Base-by-base conservation (phyloP, 2,888 invertebrate genomes). In the Lithophane socia region DNA sequence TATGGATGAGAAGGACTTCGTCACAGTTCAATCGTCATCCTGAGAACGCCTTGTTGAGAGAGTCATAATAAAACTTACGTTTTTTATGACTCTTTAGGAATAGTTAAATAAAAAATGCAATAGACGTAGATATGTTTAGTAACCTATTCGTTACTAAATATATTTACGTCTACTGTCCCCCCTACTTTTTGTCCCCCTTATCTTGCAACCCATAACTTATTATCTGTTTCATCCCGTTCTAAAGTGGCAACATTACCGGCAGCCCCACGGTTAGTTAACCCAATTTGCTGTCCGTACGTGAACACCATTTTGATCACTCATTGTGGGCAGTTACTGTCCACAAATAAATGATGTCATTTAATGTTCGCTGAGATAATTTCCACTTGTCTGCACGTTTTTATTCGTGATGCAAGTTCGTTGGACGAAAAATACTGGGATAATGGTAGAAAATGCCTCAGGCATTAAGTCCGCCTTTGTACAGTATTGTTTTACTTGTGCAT, bases 241-340 rank as follows among this genome's bases (percentile, higher is more conserved):
- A 87, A 87, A 72, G 63, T 44, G 66, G 10, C 21, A 44, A 81
- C 86, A 75, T 78, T 56, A 79, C 18, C 67, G 58, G 24, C 77
- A 82, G 61, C 52, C 29, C 66, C 24, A 10, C 68, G 10, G 66
- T 86, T 82, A 84, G 78, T 82, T 88, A 89, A 89, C 88, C 88
- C 81, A 89, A 82, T 89, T 87, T 80, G 78, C 75, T 37, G 70
- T 63, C 1, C 29, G 63, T 74, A 83, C 86, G 87, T 86, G 89
- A 67, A 47, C 63, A 76, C 71, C 80, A 83, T 83, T 76, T 60
- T 75, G 81, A 88, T 88, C 73, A 65, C 69, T 85, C 71, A 80
- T 78, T 87, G 79, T 84, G 79, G 79, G 47, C 70, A 64, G 60
- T 52, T 73, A 70, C 49, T 54, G 79, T 77, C 74, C 79, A 75